phyloP scores from a whole-genome alignment of 1,140 invertebrate species.

The Drosophila ohnishii region DNA sequence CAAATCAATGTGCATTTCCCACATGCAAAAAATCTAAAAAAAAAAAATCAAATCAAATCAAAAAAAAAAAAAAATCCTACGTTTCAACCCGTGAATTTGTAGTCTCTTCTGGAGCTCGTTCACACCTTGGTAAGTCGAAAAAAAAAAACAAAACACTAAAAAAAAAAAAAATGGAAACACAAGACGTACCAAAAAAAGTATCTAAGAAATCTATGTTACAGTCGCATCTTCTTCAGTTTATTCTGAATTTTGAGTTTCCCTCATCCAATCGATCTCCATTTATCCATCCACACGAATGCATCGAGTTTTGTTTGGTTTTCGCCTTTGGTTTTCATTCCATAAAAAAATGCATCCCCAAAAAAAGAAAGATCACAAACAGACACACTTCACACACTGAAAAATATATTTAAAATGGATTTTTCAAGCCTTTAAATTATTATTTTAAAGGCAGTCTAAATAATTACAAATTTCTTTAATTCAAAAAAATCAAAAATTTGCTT shows the following conservation, averaged over 20 bases:
- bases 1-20: slow-evolving; percentile 64
- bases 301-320: slow-evolving; percentile 34
- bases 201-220: slow-evolving; percentile 49
- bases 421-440: not conserved
- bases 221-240: slow-evolving; percentile 48
- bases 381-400: not conserved
- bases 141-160: slow-evolving; percentile 53
- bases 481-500: not conserved
- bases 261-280: slow-evolving; percentile 37
- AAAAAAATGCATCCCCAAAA: slow-evolving; percentile 17
- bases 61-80: slow-evolving; percentile 63
- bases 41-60: slow-evolving; percentile 38
- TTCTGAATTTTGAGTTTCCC: slow-evolving; percentile 41
- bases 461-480: not conserved
- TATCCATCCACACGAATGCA: slow-evolving; percentile 36
- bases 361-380: not conserved
- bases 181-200: slow-evolving; percentile 47
- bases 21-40: slow-evolving; percentile 59
- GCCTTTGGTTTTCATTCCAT: slow-evolving; percentile 25
- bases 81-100: slow-evolving; percentile 84
- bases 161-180: slow-evolving; percentile 57
- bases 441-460: not conserved
- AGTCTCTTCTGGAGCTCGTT: slow-evolving; percentile 98
- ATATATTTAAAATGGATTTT: not conserved
- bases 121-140: slow-evolving; percentile 94